Base-by-base conservation (phyloP, 2,888 invertebrate genomes). In the Thalpophila matura region DNA sequence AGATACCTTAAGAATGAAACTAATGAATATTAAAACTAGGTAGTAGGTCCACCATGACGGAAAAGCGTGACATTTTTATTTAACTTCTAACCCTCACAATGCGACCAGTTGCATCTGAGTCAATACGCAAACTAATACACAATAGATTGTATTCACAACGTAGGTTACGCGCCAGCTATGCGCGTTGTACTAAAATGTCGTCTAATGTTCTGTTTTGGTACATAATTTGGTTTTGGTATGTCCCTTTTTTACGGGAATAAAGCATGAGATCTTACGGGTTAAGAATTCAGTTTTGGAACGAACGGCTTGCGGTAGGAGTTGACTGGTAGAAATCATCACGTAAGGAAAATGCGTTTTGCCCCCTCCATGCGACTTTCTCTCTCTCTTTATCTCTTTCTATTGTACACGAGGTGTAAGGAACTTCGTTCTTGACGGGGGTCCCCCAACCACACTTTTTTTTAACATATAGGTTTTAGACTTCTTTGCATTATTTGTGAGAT, bases 11-110 rank as follows among this genome's bases (percentile, higher is more conserved):
- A 77, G 70, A 68, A 80, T 75, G 81, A 74, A 74, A 63, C 75
- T 82, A 77, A 84, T 88, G 88, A 89, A 90, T 91, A 90, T 88
- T 86, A 78, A 87, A 84, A 63, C 53, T 24, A 38, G n/a, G n/a
- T n/a, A n/a, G n/a, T n/a, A n/a, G n/a, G n/a, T n/a, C n/a, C n/a
- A 68, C 62, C 81, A 73, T 33, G n/a, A 47, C 46, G 60, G 51
- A 18, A 61, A 55, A 74, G 71, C 87, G 86, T 86, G 85, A 89
- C 87, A 86, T 86, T 87, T 86, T 87, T 89, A 89, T 90, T 91
- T 89, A 86, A 86, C 82, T 85, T 81, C 63, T 82, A 80, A 74
- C 78, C 70, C 77, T 68, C 72, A 85, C 85, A 85, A 85, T 80
- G 78, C 67, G 63, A 65, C 38, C 56, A 63, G 51, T 56, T 76